Conservation (phyloP, 2,888 invertebrate genomes). For the Acronicta leporina region DNA sequence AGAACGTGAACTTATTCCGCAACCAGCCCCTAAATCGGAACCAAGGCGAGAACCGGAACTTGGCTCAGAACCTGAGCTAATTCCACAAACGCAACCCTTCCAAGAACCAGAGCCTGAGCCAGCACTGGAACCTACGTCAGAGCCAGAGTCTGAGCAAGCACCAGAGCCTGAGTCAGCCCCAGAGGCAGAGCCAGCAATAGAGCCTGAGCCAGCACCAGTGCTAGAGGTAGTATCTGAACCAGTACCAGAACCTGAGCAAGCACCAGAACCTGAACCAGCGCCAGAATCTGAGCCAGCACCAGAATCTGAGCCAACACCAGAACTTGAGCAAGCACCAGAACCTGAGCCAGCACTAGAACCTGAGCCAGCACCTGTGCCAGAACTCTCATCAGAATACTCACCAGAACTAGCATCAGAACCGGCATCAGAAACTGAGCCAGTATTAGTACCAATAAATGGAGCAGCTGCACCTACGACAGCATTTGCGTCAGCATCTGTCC, state of each 20-base stretch:
- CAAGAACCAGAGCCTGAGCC: no score
- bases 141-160: no score
- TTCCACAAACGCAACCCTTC: background rate
- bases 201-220: background rate
- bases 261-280: background rate
- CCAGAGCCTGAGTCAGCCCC: conserved; percentile 1
- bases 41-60: conserved; percentile 1
- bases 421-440: background rate
- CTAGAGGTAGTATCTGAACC: background rate
- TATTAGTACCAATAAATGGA: conserved; percentile 1
- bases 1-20: background rate
- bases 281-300: background rate
- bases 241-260: conserved; percentile 2
- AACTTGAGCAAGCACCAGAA: conserved; percentile 6
- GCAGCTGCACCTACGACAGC: conserved; percentile 5
- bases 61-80: background rate
- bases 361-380: conserved; percentile 7
- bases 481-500: conserved; percentile 10
- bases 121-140: no score
- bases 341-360: conserved; percentile 8
- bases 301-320: conserved; percentile 4
- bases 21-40: background rate
- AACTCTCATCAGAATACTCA: background rate
- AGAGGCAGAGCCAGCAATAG: background rate
- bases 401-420: background rate